Conservation (phyloP, 1,140 invertebrate genomes). For the Anoplophora glabripennis region DNA sequence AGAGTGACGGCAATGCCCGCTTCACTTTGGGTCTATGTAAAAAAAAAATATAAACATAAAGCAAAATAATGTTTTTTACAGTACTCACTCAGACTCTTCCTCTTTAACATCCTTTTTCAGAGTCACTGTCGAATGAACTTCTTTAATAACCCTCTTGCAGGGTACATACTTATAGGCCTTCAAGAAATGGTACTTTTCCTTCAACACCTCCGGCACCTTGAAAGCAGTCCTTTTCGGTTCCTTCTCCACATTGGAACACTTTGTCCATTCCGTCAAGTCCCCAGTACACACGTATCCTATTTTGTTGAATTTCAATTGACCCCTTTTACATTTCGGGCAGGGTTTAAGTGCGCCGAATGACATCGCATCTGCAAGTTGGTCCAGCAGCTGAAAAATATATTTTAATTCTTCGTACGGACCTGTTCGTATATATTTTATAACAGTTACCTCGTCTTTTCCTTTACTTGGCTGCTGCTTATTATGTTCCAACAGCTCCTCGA, state of each 20-base stretch:
- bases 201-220: conserved; percentile 66
- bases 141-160: conserved; percentile 60
- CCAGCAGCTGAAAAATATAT: conserved; percentile 66
- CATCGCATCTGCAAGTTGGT: conserved; percentile 79
- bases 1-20: conserved; percentile 63
- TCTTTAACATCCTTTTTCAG: conserved; percentile 57
- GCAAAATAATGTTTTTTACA: conserved; percentile 8
- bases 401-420: too few relatives aligned
- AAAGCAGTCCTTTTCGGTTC: conserved; percentile 75
- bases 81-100: conserved; percentile 35
- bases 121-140: conserved; percentile 53
- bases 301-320: conserved; percentile 70
- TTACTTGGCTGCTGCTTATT: conserved; percentile 70
- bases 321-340: conserved; percentile 77
- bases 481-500: conserved; percentile 64
- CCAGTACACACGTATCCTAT: conserved; percentile 80
- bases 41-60: conserved; percentile 20
- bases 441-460: conserved; percentile 60
- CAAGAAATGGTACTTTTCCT: conserved; percentile 61
- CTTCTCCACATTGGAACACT: conserved; percentile 72
- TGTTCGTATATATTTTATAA: too few relatives aligned
- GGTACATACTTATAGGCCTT: conserved; percentile 67
- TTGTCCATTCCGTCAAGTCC: conserved; percentile 85
- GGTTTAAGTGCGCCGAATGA: conserved; percentile 79
- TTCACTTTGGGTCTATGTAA: conserved; percentile 57